A percentile compares a stretch with the other conserved stretches of the same genome.
Evolutionary conservation across 2,888 invertebrate genomes (phyloP).

Genomic region (Sinhomidia bicolor): DNA sequence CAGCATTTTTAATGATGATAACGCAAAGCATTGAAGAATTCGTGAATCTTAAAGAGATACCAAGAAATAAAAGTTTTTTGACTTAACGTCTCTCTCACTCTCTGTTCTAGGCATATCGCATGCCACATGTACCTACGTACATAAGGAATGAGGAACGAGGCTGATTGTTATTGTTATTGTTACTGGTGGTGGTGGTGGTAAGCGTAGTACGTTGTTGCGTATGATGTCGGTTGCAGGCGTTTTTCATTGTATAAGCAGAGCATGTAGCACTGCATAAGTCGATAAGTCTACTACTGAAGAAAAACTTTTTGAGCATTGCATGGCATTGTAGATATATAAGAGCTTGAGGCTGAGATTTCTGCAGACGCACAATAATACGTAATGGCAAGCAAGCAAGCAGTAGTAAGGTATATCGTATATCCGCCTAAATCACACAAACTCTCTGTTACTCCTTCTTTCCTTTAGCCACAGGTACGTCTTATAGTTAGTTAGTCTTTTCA

Average conservation of each 20-base stretch:
- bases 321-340: not conserved
- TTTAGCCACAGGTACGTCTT: constrained; percentile 65
- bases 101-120: not conserved
- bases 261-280: too few relatives aligned
- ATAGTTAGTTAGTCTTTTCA: constrained; percentile 27
- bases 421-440: not conserved
- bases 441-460: constrained; percentile 36
- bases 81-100: not conserved
- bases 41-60: constrained; percentile 20
- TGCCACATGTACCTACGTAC: not conserved
- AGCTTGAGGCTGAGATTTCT: not conserved
- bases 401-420: too few relatives aligned
- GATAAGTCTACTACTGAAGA: too few relatives aligned
- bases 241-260: constrained; percentile 1
- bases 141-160: not conserved
- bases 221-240: not conserved
- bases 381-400: not conserved
- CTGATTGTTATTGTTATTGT: not conserved
- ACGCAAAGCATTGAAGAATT: constrained; percentile 3
- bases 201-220: not conserved
- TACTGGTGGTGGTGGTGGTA: not conserved
- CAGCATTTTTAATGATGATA: not conserved
- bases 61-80: not conserved
- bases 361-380: not conserved
- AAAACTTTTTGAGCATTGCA: not conserved